Evolutionary conservation across 2,113 vertebrate species (phyloP).

Genomic region (Catharus fuscescens): DNA sequence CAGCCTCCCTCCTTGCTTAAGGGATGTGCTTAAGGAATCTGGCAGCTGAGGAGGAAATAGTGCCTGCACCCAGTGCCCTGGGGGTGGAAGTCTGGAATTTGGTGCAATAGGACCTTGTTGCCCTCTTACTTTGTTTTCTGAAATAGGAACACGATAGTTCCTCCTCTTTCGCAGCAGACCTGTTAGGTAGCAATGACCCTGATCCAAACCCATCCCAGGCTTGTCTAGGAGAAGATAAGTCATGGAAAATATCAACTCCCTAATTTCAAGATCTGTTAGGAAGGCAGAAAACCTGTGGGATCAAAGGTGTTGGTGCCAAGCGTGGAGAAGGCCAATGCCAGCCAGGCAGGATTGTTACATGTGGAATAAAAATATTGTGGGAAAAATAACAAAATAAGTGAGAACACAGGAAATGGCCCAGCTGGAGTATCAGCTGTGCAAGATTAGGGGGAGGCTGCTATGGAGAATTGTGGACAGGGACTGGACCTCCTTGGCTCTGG

Average conservation of each 20-base stretch:
- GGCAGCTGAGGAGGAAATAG: neutral
- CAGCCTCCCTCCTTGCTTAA: neutral
- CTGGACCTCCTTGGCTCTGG: neutral
- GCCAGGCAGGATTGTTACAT: rapidly evolving
- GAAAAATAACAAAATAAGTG: neutral
- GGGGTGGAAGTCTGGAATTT: neutral
- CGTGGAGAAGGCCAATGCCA: neutral
- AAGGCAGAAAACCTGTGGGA: neutral
- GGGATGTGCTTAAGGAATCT: neutral
- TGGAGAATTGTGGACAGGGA: neutral
- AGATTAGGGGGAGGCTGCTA: neutral
- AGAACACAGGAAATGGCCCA: neutral
- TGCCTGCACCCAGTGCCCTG: neutral
- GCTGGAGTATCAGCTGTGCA: neutral
- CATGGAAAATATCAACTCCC: neutral
- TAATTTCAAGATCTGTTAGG: neutral
- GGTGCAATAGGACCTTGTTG: neutral
- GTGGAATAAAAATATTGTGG: neutral
- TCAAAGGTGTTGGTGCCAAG: neutral
- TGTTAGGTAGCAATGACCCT: neutral
- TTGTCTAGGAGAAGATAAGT: neutral
- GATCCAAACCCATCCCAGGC: neutral
- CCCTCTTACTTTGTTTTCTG: neutral
- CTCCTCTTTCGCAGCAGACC: neutral
- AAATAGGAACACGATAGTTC: neutral